phyloP scores from a whole-genome alignment of 2,888 invertebrate genomes.

The Galeopsomyia nigrocyanea region DNA sequence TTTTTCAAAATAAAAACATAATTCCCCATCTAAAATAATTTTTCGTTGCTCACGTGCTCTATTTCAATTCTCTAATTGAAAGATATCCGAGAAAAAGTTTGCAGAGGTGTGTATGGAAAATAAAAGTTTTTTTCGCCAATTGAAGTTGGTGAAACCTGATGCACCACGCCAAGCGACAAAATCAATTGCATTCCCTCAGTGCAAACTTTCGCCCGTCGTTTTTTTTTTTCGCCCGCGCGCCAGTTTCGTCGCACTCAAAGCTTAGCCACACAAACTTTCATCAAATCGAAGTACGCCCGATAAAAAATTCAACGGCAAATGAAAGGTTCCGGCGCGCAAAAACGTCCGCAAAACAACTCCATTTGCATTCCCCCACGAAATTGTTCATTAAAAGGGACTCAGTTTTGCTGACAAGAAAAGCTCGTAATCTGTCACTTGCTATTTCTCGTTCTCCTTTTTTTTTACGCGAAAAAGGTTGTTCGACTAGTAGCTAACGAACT shows the following conservation, averaged over 20 bases:
- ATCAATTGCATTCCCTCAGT: constrained; percentile 26
- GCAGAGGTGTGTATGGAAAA: neutral
- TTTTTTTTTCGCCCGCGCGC: constrained; percentile 13
- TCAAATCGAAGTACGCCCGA: constrained; percentile 16
- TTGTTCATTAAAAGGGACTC: constrained; percentile 17
- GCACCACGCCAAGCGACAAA: constrained; percentile 10
- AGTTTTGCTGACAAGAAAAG: neutral
- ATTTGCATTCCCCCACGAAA: constrained; percentile 28
- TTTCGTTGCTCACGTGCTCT: no score
- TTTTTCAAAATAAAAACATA: no score
- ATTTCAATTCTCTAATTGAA: no score
- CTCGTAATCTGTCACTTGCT: neutral
- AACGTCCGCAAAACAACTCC: constrained; percentile 9
- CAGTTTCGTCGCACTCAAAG: constrained; percentile 35
- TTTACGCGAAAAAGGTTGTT: neutral
- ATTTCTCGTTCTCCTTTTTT: neutral
- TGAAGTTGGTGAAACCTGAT: constrained; percentile 16
- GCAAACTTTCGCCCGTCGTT: constrained; percentile 6
- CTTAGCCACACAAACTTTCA: constrained; percentile 36
- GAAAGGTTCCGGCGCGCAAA: constrained; percentile 14
- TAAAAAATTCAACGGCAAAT: constrained; percentile 36
- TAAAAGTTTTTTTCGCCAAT: constrained; percentile 21
- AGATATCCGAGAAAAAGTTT: no score
- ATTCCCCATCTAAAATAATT: no score
- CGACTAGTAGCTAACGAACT: no score